Evolutionary conservation across 37 sponge, comb jelly and placozoan genomes (phyloP), one percentile per base, ranked within the genome.

Genomic region (Cladorhizidae sp.): DNA sequence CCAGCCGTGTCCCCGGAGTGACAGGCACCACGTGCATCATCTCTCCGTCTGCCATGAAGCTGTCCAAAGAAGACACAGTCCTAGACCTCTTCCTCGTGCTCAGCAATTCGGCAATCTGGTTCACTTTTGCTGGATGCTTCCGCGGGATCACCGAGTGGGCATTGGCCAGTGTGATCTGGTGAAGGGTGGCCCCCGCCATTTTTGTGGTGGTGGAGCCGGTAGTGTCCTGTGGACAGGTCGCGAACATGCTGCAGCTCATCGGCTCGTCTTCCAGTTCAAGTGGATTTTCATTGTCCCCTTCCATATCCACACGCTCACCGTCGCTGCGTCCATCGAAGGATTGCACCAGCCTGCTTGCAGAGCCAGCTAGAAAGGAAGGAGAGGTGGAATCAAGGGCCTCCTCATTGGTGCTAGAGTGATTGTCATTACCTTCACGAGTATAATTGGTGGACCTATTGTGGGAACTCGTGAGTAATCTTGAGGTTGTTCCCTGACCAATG

Each of bases 1-100:
- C 78, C 23, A 41, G 17, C 64, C 15, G 35, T 26, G 64, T 35
- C 1, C 78, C 78, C 9, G 78, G 78, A 43, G 78, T 77, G 43
- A 43, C 65, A 15, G 49, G 78, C 28, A 77, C 65, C 39, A 77
- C 40, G 2, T 49, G 63, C 0, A 7, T 14, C 21, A 26, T 9
- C 5, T 6, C 17, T 29, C 35, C 18, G 5, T 35, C 67, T 11
- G 67, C 5, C 38, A 22, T n/a, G 41, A 23, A 71, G 22, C n/a
- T 23, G 1, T 43, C 45, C 41, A 45, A 25, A 15, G 26, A 7
- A 37, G 39, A 8, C n/a, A n/a, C n/a, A 9, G 3, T 71, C 11
- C 45, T 71, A 23, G 22, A 2, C 37, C 15, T 42, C 43, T 71
- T 39, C n/a, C 14, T 65, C 9, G 67, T 65, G 35, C 31, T 65